Conservation (phyloP, 2,113 vertebrate species). For the Microcebus griseorufus region DNA sequence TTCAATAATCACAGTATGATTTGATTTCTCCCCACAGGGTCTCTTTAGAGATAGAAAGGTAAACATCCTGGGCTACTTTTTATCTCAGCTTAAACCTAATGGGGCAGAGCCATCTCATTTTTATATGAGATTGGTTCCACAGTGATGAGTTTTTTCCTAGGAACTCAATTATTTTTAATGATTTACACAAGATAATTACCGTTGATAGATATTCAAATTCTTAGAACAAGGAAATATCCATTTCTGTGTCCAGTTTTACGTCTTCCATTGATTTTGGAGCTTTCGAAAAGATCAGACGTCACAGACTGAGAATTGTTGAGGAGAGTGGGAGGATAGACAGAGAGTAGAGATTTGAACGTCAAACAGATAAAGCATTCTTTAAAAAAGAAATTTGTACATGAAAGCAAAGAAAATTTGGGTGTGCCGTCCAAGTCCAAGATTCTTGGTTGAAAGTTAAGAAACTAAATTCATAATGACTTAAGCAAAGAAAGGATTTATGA, state of each 20-base stretch:
- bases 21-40: constrained; percentile 49
- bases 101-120: background rate
- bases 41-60: constrained; percentile 51
- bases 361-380: background rate
- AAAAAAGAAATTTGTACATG: background rate
- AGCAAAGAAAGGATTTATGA: background rate
- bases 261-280: background rate
- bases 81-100: constrained; percentile 44
- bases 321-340: background rate
- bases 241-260: background rate
- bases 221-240: constrained; percentile 10
- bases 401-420: background rate
- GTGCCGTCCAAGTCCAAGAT: background rate
- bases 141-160: background rate
- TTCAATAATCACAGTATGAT: constrained; percentile 43
- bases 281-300: background rate
- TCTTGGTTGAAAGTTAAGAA: background rate
- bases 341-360: background rate
- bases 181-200: constrained; percentile 60
- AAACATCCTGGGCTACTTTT: constrained; percentile 18
- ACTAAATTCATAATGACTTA: background rate
- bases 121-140: background rate
- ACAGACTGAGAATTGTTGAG: background rate
- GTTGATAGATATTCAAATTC: constrained; percentile 24
- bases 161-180: constrained; percentile 60